A percentile compares a stretch with the other conserved stretches of the same genome.
Conservation (phyloP, 2,888 invertebrate species). For the Nudaria mundana region DNA sequence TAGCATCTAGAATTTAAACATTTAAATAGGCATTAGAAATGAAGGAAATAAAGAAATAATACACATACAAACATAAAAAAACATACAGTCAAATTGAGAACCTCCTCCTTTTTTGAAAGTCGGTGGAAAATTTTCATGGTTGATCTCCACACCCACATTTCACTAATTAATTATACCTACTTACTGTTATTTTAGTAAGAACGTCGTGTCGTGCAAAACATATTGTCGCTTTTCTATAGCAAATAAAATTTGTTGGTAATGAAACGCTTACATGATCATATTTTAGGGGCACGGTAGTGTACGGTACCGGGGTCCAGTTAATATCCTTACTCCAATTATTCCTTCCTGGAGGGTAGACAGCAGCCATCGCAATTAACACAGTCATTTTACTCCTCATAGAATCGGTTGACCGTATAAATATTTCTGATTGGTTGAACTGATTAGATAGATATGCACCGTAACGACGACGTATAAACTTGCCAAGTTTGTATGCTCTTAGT, state of each 20-base stretch:
- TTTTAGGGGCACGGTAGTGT: slow-evolving; percentile 40
- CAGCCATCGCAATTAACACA: slow-evolving; percentile 12
- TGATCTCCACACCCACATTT: too few species aligned
- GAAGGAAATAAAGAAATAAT: too few species aligned
- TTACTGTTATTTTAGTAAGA: too few species aligned
- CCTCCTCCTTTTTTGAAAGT: too few species aligned
- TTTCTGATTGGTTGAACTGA: slow-evolving; percentile 46
- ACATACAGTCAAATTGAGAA: too few species aligned
- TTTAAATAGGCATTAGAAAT: too few species aligned
- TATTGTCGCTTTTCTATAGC: too few species aligned
- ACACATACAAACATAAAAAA: too few species aligned
- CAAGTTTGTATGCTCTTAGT: slow-evolving; percentile 33
- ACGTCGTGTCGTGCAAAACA: too few species aligned
- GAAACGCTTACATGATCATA: slow-evolving; percentile 50
- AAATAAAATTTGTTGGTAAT: too few species aligned
- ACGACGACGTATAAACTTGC: slow-evolving; percentile 36
- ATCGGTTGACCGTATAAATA: slow-evolving; percentile 53
- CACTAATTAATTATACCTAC: too few species aligned
- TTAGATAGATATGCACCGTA: slow-evolving; percentile 40
- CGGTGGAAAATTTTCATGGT: too few species aligned
- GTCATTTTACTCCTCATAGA: slow-evolving; percentile 53
- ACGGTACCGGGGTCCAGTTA: slow-evolving; percentile 48
- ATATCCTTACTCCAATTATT: slow-evolving; percentile 13
- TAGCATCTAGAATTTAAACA: slow-evolving; percentile 40
- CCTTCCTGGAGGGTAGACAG: neutral